Conservation (phyloP, 2,888 invertebrate genomes). For the Trichogramma evanescens region DNA sequence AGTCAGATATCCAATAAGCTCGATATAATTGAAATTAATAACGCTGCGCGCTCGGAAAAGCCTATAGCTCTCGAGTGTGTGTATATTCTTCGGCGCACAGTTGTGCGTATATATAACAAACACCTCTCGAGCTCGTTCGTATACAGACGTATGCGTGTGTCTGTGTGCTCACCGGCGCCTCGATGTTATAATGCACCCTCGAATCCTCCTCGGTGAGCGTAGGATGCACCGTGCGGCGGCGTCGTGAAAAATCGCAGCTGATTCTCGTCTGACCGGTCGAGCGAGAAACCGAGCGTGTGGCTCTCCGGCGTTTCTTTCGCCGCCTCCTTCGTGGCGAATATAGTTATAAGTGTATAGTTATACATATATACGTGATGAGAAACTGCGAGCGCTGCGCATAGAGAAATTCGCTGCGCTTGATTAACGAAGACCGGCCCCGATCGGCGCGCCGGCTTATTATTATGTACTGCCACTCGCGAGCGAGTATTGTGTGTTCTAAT, state of each 20-base stretch:
- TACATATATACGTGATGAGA: too few species aligned
- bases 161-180: background rate
- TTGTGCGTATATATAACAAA: too few species aligned
- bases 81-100: too few species aligned
- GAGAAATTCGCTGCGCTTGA: constrained; percentile 21
- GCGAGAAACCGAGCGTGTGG: background rate
- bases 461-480: too few species aligned
- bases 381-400: background rate
- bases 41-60: constrained; percentile 5
- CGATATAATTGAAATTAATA: constrained; percentile 15
- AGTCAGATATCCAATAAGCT: background rate
- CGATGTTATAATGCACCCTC: background rate
- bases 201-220: background rate
- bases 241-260: background rate
- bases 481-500: too few species aligned
- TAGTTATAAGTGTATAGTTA: too few species aligned
- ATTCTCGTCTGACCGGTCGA: constrained; percentile 20
- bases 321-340: too few species aligned
- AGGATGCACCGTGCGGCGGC: background rate
- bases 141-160: background rate
- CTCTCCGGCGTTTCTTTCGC: too few species aligned
- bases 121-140: too few species aligned
- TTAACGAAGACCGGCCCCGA: constrained; percentile 7
- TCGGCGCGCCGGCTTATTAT: too few species aligned
- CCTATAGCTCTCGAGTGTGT: background rate